Conservation (phyloP, 2,113 vertebrate genomes). For the Xyliphius kryptos region DNA sequence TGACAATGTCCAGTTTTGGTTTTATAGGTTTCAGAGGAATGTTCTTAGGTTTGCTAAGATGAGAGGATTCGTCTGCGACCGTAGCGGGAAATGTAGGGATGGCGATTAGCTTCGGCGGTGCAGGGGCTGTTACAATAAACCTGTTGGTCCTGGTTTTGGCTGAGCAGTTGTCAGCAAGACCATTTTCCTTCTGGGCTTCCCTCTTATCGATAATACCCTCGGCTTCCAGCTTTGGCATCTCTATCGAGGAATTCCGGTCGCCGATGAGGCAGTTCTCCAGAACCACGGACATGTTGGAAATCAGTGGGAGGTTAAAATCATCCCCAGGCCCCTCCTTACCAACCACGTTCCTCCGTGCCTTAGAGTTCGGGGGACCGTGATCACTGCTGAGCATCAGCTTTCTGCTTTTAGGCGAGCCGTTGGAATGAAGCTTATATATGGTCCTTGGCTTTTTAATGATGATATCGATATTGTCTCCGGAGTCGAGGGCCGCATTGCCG, state of each 20-base stretch:
- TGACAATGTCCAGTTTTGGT: conserved; percentile 88
- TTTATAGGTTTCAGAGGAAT: conserved; percentile 92
- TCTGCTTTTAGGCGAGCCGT: conserved; percentile 84
- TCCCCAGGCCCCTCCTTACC: conserved; percentile 81
- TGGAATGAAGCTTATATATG: conserved; percentile 72
- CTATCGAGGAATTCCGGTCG: conserved; percentile 73
- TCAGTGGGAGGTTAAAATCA: conserved; percentile 86
- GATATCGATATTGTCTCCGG: conserved; percentile 73
- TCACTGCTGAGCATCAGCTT: conserved; percentile 78
- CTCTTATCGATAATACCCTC: conserved; percentile 94
- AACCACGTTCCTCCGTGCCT: conserved; percentile 81
- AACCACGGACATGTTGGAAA: conserved; percentile 91
- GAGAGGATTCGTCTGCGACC: conserved; percentile 69
- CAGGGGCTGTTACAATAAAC: conserved; percentile 83
- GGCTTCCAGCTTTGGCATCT: conserved; percentile 96
- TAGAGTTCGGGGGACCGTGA: conserved; percentile 67
- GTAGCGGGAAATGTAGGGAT: conserved; percentile 80
- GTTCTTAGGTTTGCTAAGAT: conserved; percentile 78
- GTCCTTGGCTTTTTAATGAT: conserved; percentile 75
- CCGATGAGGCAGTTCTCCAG: conserved; percentile 82
- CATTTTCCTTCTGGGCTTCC: conserved; percentile 78
- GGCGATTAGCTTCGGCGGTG: conserved; percentile 92
- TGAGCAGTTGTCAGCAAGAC: conserved; percentile 83
- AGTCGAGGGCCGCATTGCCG: conserved; percentile 75
- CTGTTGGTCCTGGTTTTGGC: conserved; percentile 86